Conservation (phyloP, 2,888 invertebrate species). For the Scaptomyza caliginosa region DNA sequence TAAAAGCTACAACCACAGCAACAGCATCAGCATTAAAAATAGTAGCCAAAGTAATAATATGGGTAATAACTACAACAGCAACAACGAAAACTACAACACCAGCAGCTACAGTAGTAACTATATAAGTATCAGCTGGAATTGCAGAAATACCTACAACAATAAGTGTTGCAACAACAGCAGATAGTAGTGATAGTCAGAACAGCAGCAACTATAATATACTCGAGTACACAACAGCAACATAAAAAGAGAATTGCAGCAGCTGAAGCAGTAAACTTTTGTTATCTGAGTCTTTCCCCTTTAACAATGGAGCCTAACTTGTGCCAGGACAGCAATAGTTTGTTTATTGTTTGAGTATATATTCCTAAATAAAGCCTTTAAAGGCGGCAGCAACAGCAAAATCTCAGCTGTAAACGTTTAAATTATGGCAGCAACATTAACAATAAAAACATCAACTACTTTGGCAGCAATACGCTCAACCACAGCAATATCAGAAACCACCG, state of each 20-base stretch:
- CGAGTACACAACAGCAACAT: background rate
- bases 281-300: background rate
- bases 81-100: background rate
- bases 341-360: background rate
- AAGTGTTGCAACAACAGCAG: background rate
- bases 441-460: background rate
- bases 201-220: background rate
- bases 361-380: background rate
- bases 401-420: background rate
- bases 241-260: background rate
- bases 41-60: background rate
- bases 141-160: background rate
- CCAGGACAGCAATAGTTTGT: background rate
- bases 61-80: background rate
- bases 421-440: constrained; percentile 7
- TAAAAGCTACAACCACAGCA: background rate
- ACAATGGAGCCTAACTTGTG: background rate
- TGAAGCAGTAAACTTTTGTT: background rate
- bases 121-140: background rate
- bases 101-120: background rate
- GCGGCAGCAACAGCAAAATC: background rate
- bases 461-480: background rate
- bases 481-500: background rate
- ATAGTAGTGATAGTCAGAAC: background rate
- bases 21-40: background rate